Evolutionary conservation across 2,888 invertebrate species (phyloP).

Genomic region (Mimumesa dahlbomi): DNA sequence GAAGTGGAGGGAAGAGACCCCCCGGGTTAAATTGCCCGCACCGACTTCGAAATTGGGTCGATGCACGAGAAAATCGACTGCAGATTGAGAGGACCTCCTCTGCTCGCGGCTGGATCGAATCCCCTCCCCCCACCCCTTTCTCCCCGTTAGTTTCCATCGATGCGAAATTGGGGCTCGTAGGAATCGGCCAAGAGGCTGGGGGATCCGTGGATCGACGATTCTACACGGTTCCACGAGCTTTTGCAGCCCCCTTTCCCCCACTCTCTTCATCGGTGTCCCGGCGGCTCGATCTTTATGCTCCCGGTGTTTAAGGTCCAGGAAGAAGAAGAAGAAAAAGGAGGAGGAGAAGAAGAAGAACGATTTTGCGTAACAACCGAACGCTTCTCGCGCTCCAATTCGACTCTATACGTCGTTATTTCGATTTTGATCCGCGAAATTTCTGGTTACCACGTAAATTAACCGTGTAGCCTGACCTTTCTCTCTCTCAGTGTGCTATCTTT

Average conservation of each 20-base stretch:
- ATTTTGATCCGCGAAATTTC: slow-evolving; percentile 29
- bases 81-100: slow-evolving; percentile 61
- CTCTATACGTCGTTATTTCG: slow-evolving; percentile 30
- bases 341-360: slow-evolving; percentile 30
- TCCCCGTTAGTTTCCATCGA: slow-evolving; percentile 60
- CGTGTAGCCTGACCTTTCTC: slow-evolving; percentile 27
- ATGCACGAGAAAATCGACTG: slow-evolving; percentile 67
- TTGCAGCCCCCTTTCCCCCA: no score
- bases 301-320: slow-evolving; percentile 31
- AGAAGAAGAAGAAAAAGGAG: not conserved
- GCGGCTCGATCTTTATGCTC: slow-evolving; percentile 28
- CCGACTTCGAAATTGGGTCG: slow-evolving; percentile 62
- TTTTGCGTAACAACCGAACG: slow-evolving; percentile 48
- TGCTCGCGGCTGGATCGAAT: slow-evolving; percentile 40
- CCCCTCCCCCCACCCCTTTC: no score
- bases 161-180: slow-evolving; percentile 62
- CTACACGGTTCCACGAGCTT: slow-evolving; percentile 19
- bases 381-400: slow-evolving; percentile 49
- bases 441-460: slow-evolving; percentile 43
- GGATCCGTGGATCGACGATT: slow-evolving; percentile 45
- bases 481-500: no score
- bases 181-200: slow-evolving; percentile 48
- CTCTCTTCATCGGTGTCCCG: not conserved
- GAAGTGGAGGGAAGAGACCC: slow-evolving; percentile 32
- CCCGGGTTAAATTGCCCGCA: slow-evolving; percentile 63